These are phyloP conservation scores for Caenorhabditis remanei DNA, from an alignment of 1,140 invertebrate genomes.

Conservation along the genomic window DNA sequence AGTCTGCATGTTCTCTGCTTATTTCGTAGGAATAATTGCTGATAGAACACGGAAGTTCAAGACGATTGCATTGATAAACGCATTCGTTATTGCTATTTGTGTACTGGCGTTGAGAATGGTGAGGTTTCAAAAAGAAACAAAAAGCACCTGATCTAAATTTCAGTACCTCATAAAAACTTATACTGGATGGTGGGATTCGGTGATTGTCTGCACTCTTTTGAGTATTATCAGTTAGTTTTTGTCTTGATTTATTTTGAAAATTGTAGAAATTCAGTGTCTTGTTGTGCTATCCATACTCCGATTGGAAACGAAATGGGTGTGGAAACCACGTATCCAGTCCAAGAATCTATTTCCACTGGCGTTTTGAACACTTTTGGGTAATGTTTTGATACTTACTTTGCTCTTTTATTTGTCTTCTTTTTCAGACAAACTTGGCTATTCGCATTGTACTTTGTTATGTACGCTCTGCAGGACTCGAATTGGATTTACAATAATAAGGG, in stretches of 20 bases:
- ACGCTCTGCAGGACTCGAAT: conserved; percentile 26
- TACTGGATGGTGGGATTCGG: conserved; percentile 19
- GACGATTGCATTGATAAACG: conserved; percentile 21
- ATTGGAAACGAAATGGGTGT: conserved; percentile 48
- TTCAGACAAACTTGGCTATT: conserved; percentile 30
- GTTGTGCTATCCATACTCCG: conserved; percentile 21
- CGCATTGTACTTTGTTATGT: conserved; percentile 22
- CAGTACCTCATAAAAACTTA: conserved; percentile 31
- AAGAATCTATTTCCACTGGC: conserved; percentile 37
- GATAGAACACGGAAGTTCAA: conserved; percentile 39
- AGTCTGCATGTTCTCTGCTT: conserved; percentile 39
- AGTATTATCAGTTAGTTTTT: conserved; percentile 19
- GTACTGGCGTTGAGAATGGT: conserved; percentile 22
- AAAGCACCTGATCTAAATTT: neutral
- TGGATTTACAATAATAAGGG: conserved; percentile 26
- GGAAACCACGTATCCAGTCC: conserved; percentile 31
- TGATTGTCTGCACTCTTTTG: conserved; percentile 14
- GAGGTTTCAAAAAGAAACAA: neutral
- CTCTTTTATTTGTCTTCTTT: neutral
- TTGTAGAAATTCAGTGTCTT: neutral
- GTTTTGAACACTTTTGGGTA: conserved; percentile 32
- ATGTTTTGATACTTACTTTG: neutral
- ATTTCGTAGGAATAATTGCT: conserved; percentile 29
- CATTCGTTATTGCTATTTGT: conserved; percentile 5
- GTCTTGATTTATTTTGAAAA: neutral